phyloP scores from a whole-genome alignment of 2,797 vertebrate genomes.

The Poeciliopsis paucimaculata region DNA sequence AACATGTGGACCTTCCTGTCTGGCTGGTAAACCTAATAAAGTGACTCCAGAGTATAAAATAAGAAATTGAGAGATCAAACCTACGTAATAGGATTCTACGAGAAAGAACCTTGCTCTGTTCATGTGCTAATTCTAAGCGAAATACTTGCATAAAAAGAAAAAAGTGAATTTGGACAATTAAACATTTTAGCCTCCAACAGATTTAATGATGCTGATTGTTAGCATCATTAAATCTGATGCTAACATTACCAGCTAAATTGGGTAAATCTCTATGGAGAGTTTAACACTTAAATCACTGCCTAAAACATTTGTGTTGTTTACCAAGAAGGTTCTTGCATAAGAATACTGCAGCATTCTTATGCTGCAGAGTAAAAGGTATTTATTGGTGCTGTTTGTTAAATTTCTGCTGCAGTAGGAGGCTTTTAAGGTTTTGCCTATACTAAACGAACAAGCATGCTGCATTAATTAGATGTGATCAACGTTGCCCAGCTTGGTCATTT shows the following conservation, averaged over 20 bases:
- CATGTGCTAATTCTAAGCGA: neutral
- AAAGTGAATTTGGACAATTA: neutral
- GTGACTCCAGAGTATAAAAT: neutral
- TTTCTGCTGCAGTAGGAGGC: neutral
- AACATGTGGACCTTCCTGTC: neutral
- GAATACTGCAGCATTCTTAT: too few species aligned
- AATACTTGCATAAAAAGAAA: neutral
- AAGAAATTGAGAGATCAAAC: neutral
- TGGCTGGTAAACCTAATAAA: neutral
- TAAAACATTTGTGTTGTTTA: neutral
- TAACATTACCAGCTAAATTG: neutral
- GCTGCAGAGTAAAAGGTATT: neutral
- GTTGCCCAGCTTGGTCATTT: slow-evolving; percentile 45
- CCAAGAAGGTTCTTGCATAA: neutral
- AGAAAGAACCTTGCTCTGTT: neutral
- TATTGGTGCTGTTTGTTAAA: neutral
- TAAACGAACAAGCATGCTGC: slow-evolving; percentile 9
- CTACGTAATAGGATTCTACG: neutral
- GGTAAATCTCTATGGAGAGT: neutral
- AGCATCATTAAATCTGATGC: neutral
- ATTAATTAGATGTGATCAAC: slow-evolving; percentile 50
- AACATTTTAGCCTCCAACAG: neutral
- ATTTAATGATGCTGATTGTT: neutral
- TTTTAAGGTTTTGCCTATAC: neutral
- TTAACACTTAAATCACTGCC: slow-evolving; percentile 1